These are phyloP conservation scores for Nesogale talazaci DNA, from an alignment of 2,113 vertebrate species.

Conservation along the genomic window DNA sequence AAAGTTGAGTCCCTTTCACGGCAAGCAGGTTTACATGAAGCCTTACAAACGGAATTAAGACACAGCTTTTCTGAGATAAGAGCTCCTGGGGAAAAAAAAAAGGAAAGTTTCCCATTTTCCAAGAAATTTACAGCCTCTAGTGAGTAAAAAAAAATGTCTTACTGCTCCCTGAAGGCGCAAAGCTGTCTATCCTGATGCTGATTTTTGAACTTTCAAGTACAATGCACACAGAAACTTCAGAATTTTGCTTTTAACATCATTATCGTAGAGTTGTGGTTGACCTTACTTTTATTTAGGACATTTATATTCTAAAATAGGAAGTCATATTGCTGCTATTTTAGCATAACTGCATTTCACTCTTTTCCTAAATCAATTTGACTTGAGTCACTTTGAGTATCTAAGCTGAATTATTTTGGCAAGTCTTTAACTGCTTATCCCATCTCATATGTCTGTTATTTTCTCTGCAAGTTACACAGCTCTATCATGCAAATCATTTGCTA, in stretches of 20 bases:
- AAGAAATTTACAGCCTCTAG: neutral
- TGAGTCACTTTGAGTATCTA: neutral
- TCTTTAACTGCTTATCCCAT: neutral
- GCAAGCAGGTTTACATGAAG: constrained; percentile 2
- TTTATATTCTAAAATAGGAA: neutral
- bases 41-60: constrained; percentile 49
- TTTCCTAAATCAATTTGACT: neutral
- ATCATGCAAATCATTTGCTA: neutral
- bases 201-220: constrained; percentile 45
- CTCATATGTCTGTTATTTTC: neutral
- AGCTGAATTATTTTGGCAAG: neutral
- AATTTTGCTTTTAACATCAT: neutral
- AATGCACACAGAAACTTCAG: neutral
- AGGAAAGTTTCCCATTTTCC: neutral
- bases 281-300: neutral
- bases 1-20: neutral
- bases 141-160: constrained; percentile 19
- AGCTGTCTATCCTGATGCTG: neutral
- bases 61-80: constrained; percentile 16
- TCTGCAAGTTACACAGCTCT: neutral
- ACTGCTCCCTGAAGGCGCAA: neutral
- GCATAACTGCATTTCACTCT: neutral
- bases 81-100: constrained; percentile 36
- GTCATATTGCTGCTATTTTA: neutral
- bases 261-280: neutral